A percentile compares a stretch with the other conserved stretches of the same genome.
Conservation (phyloP, 1,140 invertebrate species). For the Oscheius sp. region DNA sequence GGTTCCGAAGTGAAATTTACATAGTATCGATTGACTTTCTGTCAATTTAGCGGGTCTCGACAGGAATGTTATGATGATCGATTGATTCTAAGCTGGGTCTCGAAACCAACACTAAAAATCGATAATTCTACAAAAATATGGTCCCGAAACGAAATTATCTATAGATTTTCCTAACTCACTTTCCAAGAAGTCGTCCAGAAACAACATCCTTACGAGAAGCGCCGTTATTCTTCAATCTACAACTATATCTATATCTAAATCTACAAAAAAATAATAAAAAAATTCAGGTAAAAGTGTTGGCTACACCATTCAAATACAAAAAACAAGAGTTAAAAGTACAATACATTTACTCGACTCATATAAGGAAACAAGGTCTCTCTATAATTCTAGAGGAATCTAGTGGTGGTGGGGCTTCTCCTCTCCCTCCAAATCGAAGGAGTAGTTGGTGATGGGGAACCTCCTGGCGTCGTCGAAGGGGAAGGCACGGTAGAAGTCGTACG, state of each 20-base stretch:
- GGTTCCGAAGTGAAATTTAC: too few species aligned
- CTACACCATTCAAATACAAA: slow-evolving; percentile 27
- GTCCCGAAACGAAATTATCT: too few species aligned
- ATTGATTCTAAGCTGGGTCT: too few species aligned
- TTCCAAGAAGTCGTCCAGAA: slow-evolving; percentile 42
- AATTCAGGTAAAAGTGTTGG: too few species aligned
- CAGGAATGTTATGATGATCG: too few species aligned
- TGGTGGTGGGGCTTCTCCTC: neutral
- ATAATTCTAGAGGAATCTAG: slow-evolving; percentile 5
- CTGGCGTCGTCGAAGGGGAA: slow-evolving; percentile 52
- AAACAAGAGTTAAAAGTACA: neutral
- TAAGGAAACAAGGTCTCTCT: neutral
- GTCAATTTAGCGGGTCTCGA: too few species aligned
- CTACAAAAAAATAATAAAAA: too few species aligned
- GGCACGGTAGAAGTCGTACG: slow-evolving; percentile 54
- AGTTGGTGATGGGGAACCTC: slow-evolving; percentile 59
- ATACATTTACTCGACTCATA: slow-evolving; percentile 15
- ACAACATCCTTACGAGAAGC: slow-evolving; percentile 41
- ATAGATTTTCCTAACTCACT: too few species aligned
- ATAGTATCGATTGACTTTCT: too few species aligned
- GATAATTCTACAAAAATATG: neutral
- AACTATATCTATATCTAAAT: too few species aligned
- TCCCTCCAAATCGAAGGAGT: slow-evolving; percentile 52
- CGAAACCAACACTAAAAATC: neutral
- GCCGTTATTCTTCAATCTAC: too few species aligned